These are phyloP conservation scores for Myotis findleyi DNA, from an alignment of 2,797 vertebrate genomes.

Conservation along the genomic window DNA sequence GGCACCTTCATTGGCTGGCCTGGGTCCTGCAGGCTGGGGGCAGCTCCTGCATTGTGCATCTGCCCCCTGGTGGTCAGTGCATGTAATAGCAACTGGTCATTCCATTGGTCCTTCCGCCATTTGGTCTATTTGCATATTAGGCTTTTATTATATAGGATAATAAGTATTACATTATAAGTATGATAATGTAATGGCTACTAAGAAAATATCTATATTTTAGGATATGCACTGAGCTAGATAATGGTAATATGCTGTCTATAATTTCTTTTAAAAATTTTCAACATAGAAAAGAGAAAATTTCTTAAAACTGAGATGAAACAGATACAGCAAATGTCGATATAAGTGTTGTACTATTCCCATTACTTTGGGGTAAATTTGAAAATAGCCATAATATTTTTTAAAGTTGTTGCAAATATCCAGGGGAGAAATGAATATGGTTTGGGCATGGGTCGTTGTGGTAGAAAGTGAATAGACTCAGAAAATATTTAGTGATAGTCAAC, in stretches of 20 bases:
- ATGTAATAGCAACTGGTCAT: no score
- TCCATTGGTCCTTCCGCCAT: no score
- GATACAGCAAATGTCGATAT: neutral
- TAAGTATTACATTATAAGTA: neutral
- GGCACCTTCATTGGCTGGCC: no score
- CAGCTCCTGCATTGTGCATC: no score
- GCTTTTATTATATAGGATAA: neutral
- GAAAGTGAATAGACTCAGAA: neutral
- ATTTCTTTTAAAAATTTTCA: neutral
- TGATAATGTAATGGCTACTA: neutral
- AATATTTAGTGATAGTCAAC: neutral
- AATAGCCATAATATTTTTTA: constrained; percentile 1
- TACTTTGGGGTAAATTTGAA: neutral
- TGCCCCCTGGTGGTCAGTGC: no score
- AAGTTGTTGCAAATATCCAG: neutral
- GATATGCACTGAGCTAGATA: neutral
- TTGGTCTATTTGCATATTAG: no score
- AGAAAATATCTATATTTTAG: neutral
- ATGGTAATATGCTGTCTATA: neutral
- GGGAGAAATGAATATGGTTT: neutral
- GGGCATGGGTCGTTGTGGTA: neutral
- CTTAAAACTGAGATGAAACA: neutral
- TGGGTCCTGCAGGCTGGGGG: no score
- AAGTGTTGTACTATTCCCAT: neutral
- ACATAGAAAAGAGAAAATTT: neutral